These are phyloP conservation scores for Montipora foliosa DNA, from an alignment of 64 coral and sea anemone genomes.

Conservation along the genomic window DNA sequence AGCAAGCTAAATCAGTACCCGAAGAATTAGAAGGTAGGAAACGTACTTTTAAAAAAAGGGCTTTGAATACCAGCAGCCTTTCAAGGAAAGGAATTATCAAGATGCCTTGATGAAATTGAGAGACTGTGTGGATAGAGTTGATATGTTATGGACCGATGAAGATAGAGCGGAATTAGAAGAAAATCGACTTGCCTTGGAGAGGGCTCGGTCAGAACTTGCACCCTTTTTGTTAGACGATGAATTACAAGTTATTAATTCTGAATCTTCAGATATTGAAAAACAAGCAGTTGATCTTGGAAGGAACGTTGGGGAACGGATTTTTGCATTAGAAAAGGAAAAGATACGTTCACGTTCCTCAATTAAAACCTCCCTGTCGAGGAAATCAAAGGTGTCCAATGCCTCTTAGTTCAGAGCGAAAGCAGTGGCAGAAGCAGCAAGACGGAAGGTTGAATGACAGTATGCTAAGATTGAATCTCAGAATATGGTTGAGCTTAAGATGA, in stretches of 20 bases:
- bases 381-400: background rate
- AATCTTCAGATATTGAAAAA: background rate
- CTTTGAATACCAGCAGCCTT: no score
- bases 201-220: background rate
- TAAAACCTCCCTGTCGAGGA: background rate
- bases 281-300: constrained; percentile 28
- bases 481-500: constrained; percentile 21
- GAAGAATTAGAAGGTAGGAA: constrained; percentile 4
- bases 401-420: background rate
- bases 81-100: background rate
- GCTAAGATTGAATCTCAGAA: constrained; percentile 1
- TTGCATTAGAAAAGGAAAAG: constrained; percentile 15
- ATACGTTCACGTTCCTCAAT: background rate
- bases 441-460: constrained; percentile 14
- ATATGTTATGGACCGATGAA: constrained; percentile 25
- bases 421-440: background rate
- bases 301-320: constrained; percentile 24
- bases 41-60: background rate
- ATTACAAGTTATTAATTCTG: background rate
- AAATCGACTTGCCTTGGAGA: constrained; percentile 22
- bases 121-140: background rate
- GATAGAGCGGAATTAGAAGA: constrained; percentile 22
- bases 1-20: background rate
- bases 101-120: background rate
- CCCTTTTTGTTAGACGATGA: constrained; percentile 6